phyloP scores from a whole-genome alignment of 2,797 vertebrate genomes.

The Pristis pectinata region DNA sequence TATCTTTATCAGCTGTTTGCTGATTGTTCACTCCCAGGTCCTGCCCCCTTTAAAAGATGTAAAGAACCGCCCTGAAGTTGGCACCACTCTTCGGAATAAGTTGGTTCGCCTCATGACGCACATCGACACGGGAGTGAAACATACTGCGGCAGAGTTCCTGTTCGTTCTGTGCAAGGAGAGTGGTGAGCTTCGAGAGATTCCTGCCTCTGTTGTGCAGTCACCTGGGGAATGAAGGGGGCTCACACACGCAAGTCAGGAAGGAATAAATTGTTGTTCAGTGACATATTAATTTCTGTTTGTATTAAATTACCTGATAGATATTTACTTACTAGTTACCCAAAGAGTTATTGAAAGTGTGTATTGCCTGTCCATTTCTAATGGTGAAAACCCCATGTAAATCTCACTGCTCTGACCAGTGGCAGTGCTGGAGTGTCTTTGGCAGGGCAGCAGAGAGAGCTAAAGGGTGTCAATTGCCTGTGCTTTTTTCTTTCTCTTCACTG shows the following conservation, averaged over 20 bases:
- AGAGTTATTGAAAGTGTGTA: neutral
- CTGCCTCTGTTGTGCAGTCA: no score
- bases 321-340: neutral
- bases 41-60: conserved; percentile 90
- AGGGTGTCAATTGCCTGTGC: no score
- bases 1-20: neutral
- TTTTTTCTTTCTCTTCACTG: no score
- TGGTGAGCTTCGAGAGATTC: conserved; percentile 57
- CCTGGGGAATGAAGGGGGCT: neutral
- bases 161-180: conserved; percentile 98
- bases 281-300: neutral
- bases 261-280: neutral
- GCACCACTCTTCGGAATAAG: conserved; percentile 86
- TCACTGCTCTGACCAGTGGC: neutral
- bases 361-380: neutral
- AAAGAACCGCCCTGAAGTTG: conserved; percentile 86
- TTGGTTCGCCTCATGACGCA: conserved; percentile 97
- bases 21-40: conserved; percentile 60
- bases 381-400: neutral
- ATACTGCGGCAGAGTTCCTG: conserved; percentile 91
- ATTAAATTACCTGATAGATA: neutral
- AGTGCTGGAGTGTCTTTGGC: neutral
- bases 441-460: neutral
- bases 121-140: conserved; percentile 92
- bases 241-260: neutral